Evolutionary conservation across 2,888 invertebrate species (phyloP), one percentile per base, ranked within the genome.

Genomic region (Parnassius apollo): DNA sequence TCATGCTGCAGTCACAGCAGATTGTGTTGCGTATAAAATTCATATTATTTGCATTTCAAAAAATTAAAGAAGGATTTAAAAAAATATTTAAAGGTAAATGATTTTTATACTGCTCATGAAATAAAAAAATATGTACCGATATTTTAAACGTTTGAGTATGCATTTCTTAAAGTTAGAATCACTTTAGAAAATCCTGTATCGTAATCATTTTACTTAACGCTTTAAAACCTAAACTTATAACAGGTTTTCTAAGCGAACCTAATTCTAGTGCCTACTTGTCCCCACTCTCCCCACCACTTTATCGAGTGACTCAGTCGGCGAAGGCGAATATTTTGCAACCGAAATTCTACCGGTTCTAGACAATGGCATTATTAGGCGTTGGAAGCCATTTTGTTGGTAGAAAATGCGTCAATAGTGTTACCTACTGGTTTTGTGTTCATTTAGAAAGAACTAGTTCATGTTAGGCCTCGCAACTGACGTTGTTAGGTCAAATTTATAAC

Each of bases 271-370:
- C 56, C 65, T 71, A 72, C 68, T 66, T 66, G 60, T 69, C 67
- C 68, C 71, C 68, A 73, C 70, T 63, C 69, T 66, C 69, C 74
- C 68, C 64, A 63, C 42, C 8, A 42, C 35, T 67, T 61, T 67
- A 66, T 63, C 69, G 74, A 66, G 76, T 89, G 89, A 90, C 77
- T 88, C 89, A 89, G 81, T 75, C 61, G 73, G 85, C 86, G 87
- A 85, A 78, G 81, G 87, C 87, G 86, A 84, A 78, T 73, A 81
- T 91, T 85, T 90, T 82, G 88, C 86, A 91, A 91, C 91, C 91
- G 76, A 91, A 91, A 91, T 91, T 91, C 91, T 91, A 91, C 91
- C 75, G 81, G 90, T 91, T 85, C 78, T 74, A 91, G 86, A 91
- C 91, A 91, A 91, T 91, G 83, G 89, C 83, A 82, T 88, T 89